These are phyloP conservation scores for Gisinianus flammeolus DNA, from an alignment of 2,888 invertebrate species.

Conservation along the genomic window DNA sequence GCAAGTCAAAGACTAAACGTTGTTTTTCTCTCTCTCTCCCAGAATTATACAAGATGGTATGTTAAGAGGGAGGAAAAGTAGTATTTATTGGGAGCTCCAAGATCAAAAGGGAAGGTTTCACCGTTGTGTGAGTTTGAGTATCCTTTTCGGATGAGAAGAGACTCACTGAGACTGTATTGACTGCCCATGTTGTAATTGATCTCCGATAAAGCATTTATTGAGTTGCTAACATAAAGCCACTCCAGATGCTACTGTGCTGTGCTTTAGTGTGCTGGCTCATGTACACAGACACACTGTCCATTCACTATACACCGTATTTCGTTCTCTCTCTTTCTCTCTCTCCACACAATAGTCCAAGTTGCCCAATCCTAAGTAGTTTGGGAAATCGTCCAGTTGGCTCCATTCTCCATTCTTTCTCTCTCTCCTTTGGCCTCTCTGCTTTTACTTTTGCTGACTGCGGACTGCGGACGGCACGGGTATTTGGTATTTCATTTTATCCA, in stretches of 20 bases:
- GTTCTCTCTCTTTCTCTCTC: not conserved
- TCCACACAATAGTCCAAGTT: not conserved
- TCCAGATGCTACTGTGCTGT: not conserved
- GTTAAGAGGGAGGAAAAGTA: conserved; percentile 7
- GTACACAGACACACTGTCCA: not conserved
- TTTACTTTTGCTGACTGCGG: not conserved
- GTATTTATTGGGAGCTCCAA: conserved; percentile 33
- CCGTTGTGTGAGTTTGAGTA: conserved; percentile 9
- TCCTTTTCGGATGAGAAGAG: no score
- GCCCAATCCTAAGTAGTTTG: conserved; percentile 41
- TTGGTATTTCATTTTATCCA: not conserved
- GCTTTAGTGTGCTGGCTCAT: not conserved
- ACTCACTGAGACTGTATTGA: conserved; percentile 12
- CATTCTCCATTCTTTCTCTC: conserved; percentile 3
- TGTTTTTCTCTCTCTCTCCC: no score
- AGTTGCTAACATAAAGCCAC: conserved; percentile 25
- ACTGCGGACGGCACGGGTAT: not conserved
- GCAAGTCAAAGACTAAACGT: no score
- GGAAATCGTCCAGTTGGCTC: conserved; percentile 51
- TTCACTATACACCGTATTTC: no score
- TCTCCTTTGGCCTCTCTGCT: not conserved
- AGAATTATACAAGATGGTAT: no score
- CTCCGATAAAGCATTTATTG: conserved; percentile 48
- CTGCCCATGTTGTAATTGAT: conserved; percentile 45
- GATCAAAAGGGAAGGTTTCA: no score